A percentile compares a stretch with the other conserved stretches of the same genome.
These are phyloP conservation scores for Temnothorax curvispinosus DNA, from an alignment of 1,140 invertebrate species.

Conservation along the genomic window DNA sequence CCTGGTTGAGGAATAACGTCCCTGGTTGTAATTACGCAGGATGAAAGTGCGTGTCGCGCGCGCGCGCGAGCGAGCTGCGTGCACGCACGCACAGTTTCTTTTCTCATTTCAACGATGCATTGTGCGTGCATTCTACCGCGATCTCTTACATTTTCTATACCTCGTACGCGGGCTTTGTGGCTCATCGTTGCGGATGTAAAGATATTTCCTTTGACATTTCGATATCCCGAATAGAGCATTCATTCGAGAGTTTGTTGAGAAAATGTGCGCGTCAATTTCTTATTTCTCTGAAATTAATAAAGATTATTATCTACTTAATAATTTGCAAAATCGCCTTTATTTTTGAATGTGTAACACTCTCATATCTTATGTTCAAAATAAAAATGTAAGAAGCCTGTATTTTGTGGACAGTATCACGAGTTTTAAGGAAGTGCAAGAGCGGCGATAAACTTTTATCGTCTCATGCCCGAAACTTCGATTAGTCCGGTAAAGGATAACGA, in stretches of 20 bases:
- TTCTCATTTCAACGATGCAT: slow-evolving; percentile 46
- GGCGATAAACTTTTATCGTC: slow-evolving; percentile 9
- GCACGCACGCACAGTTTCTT: slow-evolving; percentile 4
- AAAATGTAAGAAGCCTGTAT: background rate
- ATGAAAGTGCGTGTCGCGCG: slow-evolving; percentile 79
- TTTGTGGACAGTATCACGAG: background rate
- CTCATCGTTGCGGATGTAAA: slow-evolving; percentile 13
- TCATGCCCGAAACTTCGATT: background rate
- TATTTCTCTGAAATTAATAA: background rate
- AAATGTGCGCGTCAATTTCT: background rate
- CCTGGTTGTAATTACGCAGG: slow-evolving; percentile 84
- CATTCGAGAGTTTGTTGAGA: background rate
- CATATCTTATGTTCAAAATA: background rate
- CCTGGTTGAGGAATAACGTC: slow-evolving; percentile 74
- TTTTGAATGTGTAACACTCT: background rate
- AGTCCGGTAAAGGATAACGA: slow-evolving; percentile 8
- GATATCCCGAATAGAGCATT: background rate
- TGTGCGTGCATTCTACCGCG: slow-evolving; percentile 16
- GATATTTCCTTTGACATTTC: slow-evolving; percentile 15
- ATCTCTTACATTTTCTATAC: slow-evolving; percentile 11
- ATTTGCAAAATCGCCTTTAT: background rate
- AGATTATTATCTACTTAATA: background rate
- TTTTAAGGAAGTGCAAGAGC: slow-evolving; percentile 17
- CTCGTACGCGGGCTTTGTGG: background rate
- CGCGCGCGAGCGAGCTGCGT: slow-evolving; percentile 25